Evolutionary conservation across 2,888 invertebrate species (phyloP).

Genomic region (Apodemia zela): DNA sequence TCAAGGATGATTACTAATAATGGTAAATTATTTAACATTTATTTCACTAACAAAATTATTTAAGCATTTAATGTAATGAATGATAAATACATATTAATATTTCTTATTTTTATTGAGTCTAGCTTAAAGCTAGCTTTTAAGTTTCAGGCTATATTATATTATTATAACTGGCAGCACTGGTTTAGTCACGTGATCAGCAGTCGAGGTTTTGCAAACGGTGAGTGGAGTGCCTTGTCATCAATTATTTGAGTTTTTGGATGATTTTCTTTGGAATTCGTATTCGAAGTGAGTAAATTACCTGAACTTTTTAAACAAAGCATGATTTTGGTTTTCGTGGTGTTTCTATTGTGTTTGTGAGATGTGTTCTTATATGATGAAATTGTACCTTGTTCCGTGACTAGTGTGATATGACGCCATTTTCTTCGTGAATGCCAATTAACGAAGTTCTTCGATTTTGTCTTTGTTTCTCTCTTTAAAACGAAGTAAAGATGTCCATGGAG

Average conservation of each 20-base stretch:
- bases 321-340: conserved; percentile 52
- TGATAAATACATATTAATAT: not conserved
- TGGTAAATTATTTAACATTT: too few species aligned
- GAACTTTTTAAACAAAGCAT: conserved; percentile 53
- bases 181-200: conserved; percentile 48
- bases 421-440: conserved; percentile 80
- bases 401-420: conserved; percentile 81
- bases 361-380: conserved; percentile 71
- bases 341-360: conserved; percentile 54
- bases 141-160: not conserved
- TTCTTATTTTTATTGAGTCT: not conserved
- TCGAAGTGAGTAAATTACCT: conserved; percentile 75
- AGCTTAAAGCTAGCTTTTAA: not conserved
- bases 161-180: conserved; percentile 34
- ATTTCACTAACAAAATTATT: too few species aligned
- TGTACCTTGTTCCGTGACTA: conserved; percentile 79
- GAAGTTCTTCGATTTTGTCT: conserved; percentile 68
- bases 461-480: conserved; percentile 25
- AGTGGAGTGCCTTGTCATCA: conserved; percentile 82
- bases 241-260: conserved; percentile 78
- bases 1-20: too few species aligned
- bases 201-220: conserved; percentile 79
- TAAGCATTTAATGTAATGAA: not conserved
- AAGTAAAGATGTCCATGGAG: conserved; percentile 15
- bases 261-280: conserved; percentile 79